Evolutionary conservation across 2,797 vertebrate species (phyloP).

Genomic region (Alectoris magna): DNA sequence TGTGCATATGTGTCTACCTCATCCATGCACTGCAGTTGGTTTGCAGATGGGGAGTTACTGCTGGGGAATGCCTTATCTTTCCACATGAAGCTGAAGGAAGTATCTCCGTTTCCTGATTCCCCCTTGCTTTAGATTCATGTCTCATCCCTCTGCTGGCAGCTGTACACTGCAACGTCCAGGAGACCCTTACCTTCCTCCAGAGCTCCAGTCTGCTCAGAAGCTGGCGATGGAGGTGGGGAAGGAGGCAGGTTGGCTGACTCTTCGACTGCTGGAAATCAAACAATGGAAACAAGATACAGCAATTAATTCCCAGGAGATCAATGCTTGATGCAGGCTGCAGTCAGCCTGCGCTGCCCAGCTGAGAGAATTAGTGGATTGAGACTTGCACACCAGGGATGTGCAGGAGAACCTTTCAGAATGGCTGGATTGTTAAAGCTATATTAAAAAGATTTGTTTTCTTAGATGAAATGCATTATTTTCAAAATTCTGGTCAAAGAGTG

Average conservation of each 20-base stretch:
- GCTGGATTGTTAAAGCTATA: neutral
- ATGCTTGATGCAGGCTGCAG: neutral
- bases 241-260: slow-evolving; percentile 97
- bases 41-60: neutral
- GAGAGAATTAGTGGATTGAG: neutral
- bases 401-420: neutral
- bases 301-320: slow-evolving; percentile 46
- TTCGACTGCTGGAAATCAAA: slow-evolving; percentile 80
- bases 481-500: neutral
- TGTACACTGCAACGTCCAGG: neutral
- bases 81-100: neutral
- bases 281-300: slow-evolving; percentile 56
- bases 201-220: slow-evolving; percentile 91
- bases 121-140: neutral
- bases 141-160: slow-evolving; percentile 31
- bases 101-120: neutral
- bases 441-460: neutral
- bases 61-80: slow-evolving; percentile 7
- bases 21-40: neutral
- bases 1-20: neutral
- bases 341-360: neutral
- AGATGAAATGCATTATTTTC: neutral
- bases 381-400: neutral
- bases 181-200: slow-evolving; percentile 92
- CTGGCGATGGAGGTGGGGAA: slow-evolving; percentile 96